phyloP scores from a whole-genome alignment of 1,140 invertebrate genomes.

The Chelonus insularis region DNA sequence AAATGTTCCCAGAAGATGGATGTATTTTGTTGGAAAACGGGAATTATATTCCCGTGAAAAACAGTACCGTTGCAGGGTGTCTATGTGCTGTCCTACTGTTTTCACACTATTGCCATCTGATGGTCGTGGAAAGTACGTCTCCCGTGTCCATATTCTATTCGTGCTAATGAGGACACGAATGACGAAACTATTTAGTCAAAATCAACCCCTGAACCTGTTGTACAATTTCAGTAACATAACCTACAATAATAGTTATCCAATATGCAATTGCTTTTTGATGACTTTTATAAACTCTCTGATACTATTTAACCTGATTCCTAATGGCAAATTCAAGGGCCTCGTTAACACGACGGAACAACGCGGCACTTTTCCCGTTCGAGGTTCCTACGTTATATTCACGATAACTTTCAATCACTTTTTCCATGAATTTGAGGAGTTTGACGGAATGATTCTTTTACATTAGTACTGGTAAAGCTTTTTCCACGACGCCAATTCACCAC shows the following conservation, averaged over 20 bases:
- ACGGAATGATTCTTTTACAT: too few relatives aligned
- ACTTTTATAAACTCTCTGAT: background rate
- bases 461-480: background rate
- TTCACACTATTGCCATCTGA: slow-evolving; percentile 48
- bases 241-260: too few relatives aligned
- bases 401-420: slow-evolving; percentile 33
- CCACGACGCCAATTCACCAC: background rate
- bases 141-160: slow-evolving; percentile 43
- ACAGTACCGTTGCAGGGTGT: slow-evolving; percentile 56
- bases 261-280: background rate
- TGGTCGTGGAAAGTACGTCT: slow-evolving; percentile 35
- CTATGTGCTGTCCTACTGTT: slow-evolving; percentile 50
- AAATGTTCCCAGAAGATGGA: slow-evolving; percentile 44
- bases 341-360: slow-evolving; percentile 21
- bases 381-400: slow-evolving; percentile 34
- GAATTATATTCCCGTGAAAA: slow-evolving; percentile 47
- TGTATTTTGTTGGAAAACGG: slow-evolving; percentile 42
- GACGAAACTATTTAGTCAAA: slow-evolving; percentile 30
- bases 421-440: background rate
- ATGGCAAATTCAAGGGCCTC: slow-evolving; percentile 11
- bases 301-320: background rate
- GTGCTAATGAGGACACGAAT: slow-evolving; percentile 33
- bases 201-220: slow-evolving; percentile 28
- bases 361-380: slow-evolving; percentile 34
- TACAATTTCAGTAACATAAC: too few relatives aligned